These are phyloP conservation scores for Bombus balteatus DNA, from an alignment of 1,140 invertebrate genomes.

Conservation along the genomic window DNA sequence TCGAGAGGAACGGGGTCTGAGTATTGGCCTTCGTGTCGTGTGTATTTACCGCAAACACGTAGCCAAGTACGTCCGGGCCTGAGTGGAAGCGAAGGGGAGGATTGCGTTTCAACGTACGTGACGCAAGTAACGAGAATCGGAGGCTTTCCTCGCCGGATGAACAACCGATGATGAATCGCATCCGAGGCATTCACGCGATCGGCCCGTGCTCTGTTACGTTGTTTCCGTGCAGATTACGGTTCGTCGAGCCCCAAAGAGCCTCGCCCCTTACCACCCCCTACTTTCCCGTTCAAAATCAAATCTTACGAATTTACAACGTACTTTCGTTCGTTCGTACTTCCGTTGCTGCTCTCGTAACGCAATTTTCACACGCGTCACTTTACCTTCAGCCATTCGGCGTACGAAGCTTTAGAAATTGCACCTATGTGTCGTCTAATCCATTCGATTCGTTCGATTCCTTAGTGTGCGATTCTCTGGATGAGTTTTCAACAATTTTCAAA, in stretches of 20 bases:
- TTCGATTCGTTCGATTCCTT: background rate
- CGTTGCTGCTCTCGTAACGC: background rate
- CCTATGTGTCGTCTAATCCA: background rate
- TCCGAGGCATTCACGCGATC: constrained; percentile 9
- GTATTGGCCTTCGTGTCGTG: background rate
- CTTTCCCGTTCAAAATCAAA: constrained; percentile 12
- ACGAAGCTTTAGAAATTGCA: background rate
- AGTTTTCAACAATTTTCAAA: background rate
- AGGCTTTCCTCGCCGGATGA: constrained; percentile 24
- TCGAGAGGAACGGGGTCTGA: background rate
- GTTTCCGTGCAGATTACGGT: background rate
- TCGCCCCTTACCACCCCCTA: background rate
- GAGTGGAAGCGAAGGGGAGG: background rate
- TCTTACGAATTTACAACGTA: background rate
- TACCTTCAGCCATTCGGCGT: background rate
- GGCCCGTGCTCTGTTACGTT: background rate
- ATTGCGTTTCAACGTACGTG: constrained; percentile 51
- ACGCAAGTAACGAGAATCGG: constrained; percentile 45
- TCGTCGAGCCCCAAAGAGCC: background rate
- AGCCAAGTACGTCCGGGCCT: background rate
- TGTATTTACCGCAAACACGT: constrained; percentile 32
- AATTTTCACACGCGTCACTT: background rate
- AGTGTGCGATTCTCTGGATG: background rate
- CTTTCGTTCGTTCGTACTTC: background rate
- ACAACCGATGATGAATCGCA: constrained; percentile 18